Conservation (phyloP, 2,113 vertebrate genomes). For the Cyprinodon tularosa region DNA sequence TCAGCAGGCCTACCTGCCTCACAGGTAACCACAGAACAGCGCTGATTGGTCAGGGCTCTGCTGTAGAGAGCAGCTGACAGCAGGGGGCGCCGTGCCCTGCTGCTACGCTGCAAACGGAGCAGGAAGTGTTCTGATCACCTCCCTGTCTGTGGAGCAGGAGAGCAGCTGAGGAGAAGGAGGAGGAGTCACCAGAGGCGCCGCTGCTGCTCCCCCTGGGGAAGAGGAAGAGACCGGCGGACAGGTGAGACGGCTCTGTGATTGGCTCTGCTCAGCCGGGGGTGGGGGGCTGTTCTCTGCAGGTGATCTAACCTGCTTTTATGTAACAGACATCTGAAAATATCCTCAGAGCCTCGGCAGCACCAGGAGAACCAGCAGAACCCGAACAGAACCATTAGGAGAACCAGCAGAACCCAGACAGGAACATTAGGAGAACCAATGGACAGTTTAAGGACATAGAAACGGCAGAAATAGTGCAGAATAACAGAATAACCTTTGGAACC, state of each 20-base stretch:
- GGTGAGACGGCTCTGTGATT: slow-evolving; percentile 28
- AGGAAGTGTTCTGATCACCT: background rate
- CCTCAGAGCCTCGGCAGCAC: no score
- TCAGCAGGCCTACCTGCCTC: slow-evolving; percentile 35
- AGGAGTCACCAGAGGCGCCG: slow-evolving; percentile 7
- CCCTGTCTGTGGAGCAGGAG: slow-evolving; percentile 39
- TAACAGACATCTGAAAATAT: no score
- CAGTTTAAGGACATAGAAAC: no score
- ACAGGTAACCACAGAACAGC: slow-evolving; percentile 38
- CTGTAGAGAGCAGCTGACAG: background rate
- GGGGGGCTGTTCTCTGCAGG: background rate
- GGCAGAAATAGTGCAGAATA: no score
- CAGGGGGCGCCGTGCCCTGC: background rate
- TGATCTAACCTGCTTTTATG: background rate
- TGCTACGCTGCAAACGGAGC: background rate
- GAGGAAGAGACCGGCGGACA: slow-evolving; percentile 44
- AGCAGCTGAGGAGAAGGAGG: slow-evolving; percentile 24
- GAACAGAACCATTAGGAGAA: no score
- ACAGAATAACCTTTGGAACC: no score
- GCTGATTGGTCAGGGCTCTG: no score
- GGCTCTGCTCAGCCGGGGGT: background rate
- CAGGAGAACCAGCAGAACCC: no score
- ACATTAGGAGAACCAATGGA: no score
- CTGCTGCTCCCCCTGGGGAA: slow-evolving; percentile 49
- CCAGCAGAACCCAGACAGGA: no score